A percentile compares a stretch with the other conserved stretches of the same genome.
Evolutionary conservation across 1,140 invertebrate species (phyloP).

Genomic region (Drosophila athabasca): DNA sequence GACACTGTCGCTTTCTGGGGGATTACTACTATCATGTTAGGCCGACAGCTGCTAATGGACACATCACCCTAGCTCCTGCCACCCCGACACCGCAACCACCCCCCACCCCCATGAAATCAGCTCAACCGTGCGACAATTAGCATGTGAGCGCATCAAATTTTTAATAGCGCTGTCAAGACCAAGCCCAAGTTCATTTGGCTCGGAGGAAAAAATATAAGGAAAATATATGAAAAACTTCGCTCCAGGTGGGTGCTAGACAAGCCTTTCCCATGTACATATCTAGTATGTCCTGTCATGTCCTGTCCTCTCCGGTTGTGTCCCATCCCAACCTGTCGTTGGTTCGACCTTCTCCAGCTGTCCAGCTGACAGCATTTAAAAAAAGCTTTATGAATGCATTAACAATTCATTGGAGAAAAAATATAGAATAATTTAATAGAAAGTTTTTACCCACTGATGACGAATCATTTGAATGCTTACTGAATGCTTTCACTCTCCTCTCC

Average conservation of each 20-base stretch:
- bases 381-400: conserved; percentile 40
- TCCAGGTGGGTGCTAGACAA: conserved; percentile 34
- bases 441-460: conserved; percentile 46
- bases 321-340: conserved; percentile 3
- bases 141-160: conserved; percentile 61
- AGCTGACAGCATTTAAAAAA: conserved; percentile 42
- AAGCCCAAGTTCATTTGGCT: conserved; percentile 47
- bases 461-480: conserved; percentile 56
- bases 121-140: conserved; percentile 59
- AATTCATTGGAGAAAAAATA: conserved; percentile 46
- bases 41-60: conserved; percentile 46
- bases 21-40: conserved; percentile 18
- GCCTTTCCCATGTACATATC: conserved; percentile 32
- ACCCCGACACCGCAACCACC: no score
- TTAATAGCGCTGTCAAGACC: conserved; percentile 38
- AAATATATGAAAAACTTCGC: conserved; percentile 23
- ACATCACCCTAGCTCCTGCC: conserved; percentile 2
- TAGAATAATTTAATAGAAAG: conserved; percentile 36
- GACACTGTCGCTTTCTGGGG: conserved; percentile 14
- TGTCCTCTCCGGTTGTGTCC: conserved; percentile 24
- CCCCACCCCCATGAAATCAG: conserved; percentile 4
- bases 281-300: conserved; percentile 6
- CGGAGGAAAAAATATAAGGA: neutral
- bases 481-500: conserved; percentile 2
- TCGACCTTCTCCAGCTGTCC: conserved; percentile 36